phyloP scores from a whole-genome alignment of 2,113 vertebrate genomes.

The Mugil cephalus region DNA sequence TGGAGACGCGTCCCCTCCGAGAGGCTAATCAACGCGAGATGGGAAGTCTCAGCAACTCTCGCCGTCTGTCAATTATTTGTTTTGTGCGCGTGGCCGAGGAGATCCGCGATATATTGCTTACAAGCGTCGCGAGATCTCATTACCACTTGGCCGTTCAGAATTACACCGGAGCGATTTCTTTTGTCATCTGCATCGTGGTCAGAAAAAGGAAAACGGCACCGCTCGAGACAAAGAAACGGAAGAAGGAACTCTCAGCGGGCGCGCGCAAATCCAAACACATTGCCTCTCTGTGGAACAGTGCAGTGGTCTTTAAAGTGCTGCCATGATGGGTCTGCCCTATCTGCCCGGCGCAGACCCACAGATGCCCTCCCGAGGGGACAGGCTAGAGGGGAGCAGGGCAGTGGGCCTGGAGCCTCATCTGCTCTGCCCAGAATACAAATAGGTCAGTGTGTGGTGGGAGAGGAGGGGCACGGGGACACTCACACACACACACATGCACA shows the following conservation, averaged over 20 bases:
- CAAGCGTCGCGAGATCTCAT: neutral
- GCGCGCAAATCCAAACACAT: slow-evolving; percentile 66
- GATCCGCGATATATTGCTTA: neutral
- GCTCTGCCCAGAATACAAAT: slow-evolving; percentile 88
- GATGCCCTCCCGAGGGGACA: slow-evolving; percentile 82
- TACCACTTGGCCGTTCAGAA: neutral
- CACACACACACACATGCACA: slow-evolving; percentile 53
- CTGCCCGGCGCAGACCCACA: slow-evolving; percentile 79
- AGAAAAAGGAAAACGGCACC: slow-evolving; percentile 19
- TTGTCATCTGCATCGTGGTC: slow-evolving; percentile 32
- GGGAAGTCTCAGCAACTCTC: slow-evolving; percentile 30
- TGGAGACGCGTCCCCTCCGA: slow-evolving; percentile 32
- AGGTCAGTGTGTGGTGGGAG: slow-evolving; percentile 83
- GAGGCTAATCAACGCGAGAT: slow-evolving; percentile 48
- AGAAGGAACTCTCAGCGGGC: slow-evolving; percentile 45
- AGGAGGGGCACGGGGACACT: slow-evolving; percentile 68
- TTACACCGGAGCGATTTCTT: slow-evolving; percentile 12
- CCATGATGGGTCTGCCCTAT: slow-evolving; percentile 82
- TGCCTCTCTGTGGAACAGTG: slow-evolving; percentile 68
- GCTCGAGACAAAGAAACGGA: slow-evolving; percentile 58
- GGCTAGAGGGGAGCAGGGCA: slow-evolving; percentile 75
- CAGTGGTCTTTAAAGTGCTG: slow-evolving; percentile 81
- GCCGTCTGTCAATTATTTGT: slow-evolving; percentile 20
- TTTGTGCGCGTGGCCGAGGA: neutral
- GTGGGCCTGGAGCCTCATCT: slow-evolving; percentile 85